phyloP scores from a whole-genome alignment of 2,888 invertebrate species.

The Dinocampus coccinellae region DNA sequence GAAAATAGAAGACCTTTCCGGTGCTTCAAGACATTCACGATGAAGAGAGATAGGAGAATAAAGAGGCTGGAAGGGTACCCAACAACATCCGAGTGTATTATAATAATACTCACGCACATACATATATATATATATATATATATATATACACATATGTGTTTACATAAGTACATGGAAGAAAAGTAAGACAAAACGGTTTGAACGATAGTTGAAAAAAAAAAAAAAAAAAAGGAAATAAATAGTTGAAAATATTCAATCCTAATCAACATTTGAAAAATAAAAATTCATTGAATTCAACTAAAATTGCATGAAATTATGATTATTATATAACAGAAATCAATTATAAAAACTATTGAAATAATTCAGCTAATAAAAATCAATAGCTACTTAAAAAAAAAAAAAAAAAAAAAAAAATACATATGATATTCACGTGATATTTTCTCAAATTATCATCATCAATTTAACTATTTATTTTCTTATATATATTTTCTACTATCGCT shows the following conservation, averaged over 20 bases:
- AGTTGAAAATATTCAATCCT: background rate
- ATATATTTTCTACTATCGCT: background rate
- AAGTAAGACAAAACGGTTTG: background rate
- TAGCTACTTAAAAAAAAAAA: background rate
- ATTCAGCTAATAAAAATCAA: background rate
- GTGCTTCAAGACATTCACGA: conserved; percentile 18
- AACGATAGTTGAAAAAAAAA: too few species aligned
- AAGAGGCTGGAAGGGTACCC: background rate
- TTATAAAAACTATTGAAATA: background rate
- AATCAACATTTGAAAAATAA: background rate
- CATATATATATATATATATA: too few species aligned
- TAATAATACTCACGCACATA: too few species aligned
- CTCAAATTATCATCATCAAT: background rate
- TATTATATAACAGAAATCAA: background rate
- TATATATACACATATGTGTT: background rate
- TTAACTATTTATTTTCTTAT: background rate
- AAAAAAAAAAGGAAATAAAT: too few species aligned
- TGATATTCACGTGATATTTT: background rate
- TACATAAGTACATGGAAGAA: background rate
- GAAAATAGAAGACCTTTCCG: conserved; percentile 25
- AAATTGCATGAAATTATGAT: background rate
- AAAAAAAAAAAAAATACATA: too few species aligned
- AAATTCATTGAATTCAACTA: too few species aligned
- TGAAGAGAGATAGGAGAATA: conserved; percentile 17
- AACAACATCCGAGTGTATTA: conserved; percentile 13